These are phyloP conservation scores for Paradisaea rubra DNA, from an alignment of 2,113 vertebrate species.

Conservation along the genomic window DNA sequence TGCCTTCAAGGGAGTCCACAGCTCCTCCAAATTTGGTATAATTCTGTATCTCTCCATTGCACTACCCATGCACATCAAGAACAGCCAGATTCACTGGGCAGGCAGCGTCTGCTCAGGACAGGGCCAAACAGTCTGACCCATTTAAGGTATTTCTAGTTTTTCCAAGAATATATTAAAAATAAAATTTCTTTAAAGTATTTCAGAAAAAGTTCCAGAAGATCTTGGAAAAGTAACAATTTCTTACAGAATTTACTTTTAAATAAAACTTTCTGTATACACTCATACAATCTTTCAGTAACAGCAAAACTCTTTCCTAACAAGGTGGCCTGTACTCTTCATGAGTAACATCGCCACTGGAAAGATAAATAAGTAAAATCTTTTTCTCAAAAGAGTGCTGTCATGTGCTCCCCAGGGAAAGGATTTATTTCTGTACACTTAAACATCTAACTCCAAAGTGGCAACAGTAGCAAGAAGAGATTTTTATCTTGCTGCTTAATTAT, in stretches of 20 bases:
- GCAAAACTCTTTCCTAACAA: background rate
- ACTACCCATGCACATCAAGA: background rate
- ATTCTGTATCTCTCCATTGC: background rate
- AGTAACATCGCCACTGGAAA: background rate
- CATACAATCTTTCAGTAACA: background rate
- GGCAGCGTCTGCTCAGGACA: background rate
- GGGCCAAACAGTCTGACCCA: background rate
- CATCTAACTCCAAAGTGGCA: background rate
- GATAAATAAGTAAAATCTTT: background rate
- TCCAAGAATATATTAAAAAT: background rate
- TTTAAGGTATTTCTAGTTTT: background rate
- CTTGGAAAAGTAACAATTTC: background rate
- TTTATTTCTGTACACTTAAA: background rate
- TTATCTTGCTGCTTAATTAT: conserved; percentile 60
- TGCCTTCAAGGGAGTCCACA: background rate
- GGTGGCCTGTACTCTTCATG: background rate
- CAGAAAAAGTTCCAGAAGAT: background rate
- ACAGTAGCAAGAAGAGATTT: conserved; percentile 20
- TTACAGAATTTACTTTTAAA: background rate
- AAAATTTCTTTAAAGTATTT: background rate
- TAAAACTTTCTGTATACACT: background rate
- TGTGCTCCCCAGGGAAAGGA: background rate
- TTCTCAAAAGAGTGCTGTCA: background rate
- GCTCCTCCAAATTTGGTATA: background rate
- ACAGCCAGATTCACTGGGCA: background rate